Base-by-base conservation (phyloP, 2,888 invertebrate genomes). In the Rhagium mordax region DNA sequence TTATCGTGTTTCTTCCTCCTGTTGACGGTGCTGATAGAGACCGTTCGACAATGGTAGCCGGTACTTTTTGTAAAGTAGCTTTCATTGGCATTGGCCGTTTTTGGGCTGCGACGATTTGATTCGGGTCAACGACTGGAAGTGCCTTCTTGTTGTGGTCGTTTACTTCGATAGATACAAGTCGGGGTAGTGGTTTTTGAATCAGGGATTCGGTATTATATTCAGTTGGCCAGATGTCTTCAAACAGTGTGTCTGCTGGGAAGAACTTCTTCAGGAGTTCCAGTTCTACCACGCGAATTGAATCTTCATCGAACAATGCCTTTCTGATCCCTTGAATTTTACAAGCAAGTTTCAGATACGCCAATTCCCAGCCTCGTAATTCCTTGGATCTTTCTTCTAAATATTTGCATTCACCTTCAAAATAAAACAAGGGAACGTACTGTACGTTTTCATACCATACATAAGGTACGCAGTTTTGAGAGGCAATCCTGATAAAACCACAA, bases 291-390 rank as follows among this genome's bases (percentile, higher is more conserved):
- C 51, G 21, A 1, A 70, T 15, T 1, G 47, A 55, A 2, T 59
- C 53, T 15, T 16, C 27, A 21, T 72, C 67, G 57, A 53, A 75
- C 10, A 71, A 41, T 4, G 48, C 15, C 18, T 71, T 62, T 27
- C 69, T 67, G 18, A 76, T 76, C 0, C 71, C 70, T 33, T 76
- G 76, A 8, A 76, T 47, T 20, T 74, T 76, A 29, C 76, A 76
- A 10, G 48, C 55, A 20, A 76, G 55, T 41, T 71, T 72, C 53
- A 76, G 47, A 29, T 76, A 76, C 4, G 66, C 47, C 29, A 73
- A 51, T 3, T 75, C 59, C 76, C 77, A 77, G n/a, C 72, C 72
- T 10, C 16, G 60, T 24, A 78, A 15, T 7, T 71, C 18, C 5
- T 62, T 21, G 18, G 72, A 21, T 4, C 59, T 41, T 5, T 68